Evolutionary conservation across 2,113 vertebrate species (phyloP).

Genomic region (Ceuthmochares aereus): DNA sequence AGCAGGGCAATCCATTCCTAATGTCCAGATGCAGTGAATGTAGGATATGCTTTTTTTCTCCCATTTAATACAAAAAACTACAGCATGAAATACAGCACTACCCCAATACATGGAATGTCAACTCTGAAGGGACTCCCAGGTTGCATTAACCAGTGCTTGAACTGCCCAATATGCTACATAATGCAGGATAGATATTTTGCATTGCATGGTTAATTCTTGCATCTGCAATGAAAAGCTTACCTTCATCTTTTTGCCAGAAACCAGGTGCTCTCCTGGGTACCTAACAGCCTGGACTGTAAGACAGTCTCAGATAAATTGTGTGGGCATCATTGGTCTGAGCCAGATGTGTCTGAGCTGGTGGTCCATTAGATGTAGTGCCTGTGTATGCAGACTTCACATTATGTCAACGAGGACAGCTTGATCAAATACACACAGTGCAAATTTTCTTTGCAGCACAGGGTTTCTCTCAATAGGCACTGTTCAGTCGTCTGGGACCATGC

Average conservation of each 20-base stretch:
- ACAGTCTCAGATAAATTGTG: neutral
- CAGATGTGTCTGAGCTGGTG: neutral
- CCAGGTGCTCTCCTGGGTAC: neutral
- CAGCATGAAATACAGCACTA: neutral
- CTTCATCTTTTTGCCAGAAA: neutral
- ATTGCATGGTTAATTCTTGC: neutral
- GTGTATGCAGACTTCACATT: neutral
- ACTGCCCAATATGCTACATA: neutral
- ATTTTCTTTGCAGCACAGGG: neutral
- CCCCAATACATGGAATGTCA: neutral
- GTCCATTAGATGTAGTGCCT: neutral
- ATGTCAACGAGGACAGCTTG: neutral
- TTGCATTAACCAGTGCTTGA: neutral
- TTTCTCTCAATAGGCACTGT: neutral
- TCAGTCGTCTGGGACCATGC: neutral
- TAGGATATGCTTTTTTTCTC: neutral
- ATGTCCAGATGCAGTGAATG: neutral
- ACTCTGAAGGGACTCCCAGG: neutral
- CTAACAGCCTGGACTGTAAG: neutral
- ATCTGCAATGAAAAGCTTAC: neutral
- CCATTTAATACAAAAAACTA: neutral
- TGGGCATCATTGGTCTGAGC: neutral
- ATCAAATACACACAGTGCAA: neutral
- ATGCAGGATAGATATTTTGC: neutral
- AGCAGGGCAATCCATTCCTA: neutral